A percentile compares a stretch with the other conserved stretches of the same genome.
Conservation (phyloP, 1,140 invertebrate species). For the Drosophila neocordata region DNA sequence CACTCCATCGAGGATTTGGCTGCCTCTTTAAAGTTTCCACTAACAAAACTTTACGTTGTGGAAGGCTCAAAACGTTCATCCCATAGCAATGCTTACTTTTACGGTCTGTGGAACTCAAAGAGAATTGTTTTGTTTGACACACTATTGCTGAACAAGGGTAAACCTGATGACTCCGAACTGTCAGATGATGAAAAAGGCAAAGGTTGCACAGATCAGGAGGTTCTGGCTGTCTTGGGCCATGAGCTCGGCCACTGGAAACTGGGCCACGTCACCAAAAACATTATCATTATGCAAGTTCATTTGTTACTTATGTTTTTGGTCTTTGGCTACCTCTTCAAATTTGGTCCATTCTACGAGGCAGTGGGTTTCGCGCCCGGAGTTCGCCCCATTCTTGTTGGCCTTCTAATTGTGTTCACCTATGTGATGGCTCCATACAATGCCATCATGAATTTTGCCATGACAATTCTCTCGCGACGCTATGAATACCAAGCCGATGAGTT, state of each 20-base stretch:
- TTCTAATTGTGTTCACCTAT: conserved; percentile 95
- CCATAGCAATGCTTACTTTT: conserved; percentile 99
- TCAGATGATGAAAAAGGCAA: conserved; percentile 84
- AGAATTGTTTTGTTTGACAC: conserved; percentile 99
- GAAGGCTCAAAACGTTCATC: conserved; percentile 98
- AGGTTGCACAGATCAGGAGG: conserved; percentile 96
- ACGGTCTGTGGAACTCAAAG: conserved; percentile 98
- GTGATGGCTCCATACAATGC: conserved; percentile 97
- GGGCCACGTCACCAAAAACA: conserved; percentile 94
- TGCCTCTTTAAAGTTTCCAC: conserved; percentile 93
- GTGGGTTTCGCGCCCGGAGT: conserved; percentile 92
- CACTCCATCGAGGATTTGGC: conserved; percentile 95
- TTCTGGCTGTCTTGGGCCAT: conserved; percentile 97
- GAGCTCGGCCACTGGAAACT: conserved; percentile 99
- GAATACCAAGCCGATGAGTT: conserved; percentile 99
- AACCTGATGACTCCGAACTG: conserved; percentile 75
- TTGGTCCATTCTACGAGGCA: conserved; percentile 90
- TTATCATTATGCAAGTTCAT: conserved; percentile 91
- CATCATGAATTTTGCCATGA: conserved; percentile 88
- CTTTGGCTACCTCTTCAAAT: conserved; percentile 94
- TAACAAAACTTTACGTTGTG: conserved; percentile 98
- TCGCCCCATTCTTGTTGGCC: conserved; percentile 95
- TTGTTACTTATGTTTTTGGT: conserved; percentile 91
- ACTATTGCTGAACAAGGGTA: conserved; percentile 84
- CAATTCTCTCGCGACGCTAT: conserved; percentile 88